These are phyloP conservation scores for Metellina segmentata DNA, from an alignment of 2,888 invertebrate genomes.

Conservation along the genomic window DNA sequence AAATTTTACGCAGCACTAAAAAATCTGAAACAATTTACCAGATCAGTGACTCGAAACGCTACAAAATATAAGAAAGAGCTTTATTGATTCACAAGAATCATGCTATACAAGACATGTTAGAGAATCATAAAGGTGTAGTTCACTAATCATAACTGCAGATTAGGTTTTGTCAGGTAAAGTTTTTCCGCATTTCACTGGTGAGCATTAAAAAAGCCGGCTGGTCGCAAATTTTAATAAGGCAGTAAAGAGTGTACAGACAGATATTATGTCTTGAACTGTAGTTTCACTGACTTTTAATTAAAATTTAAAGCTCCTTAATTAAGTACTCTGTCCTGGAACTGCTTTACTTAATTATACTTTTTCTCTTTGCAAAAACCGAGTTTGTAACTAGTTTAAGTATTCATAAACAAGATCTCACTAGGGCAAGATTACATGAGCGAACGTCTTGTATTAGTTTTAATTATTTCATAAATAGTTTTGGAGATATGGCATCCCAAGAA, in stretches of 20 bases:
- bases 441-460: background rate
- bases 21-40: slow-evolving; percentile 70
- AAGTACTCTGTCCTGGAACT: background rate
- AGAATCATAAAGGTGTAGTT: background rate
- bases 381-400: background rate
- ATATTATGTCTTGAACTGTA: background rate
- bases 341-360: background rate
- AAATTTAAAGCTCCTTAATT: background rate
- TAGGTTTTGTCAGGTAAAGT: background rate
- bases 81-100: background rate
- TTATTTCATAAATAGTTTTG: background rate
- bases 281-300: background rate
- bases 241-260: background rate
- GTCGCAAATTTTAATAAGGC: background rate
- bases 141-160: background rate
- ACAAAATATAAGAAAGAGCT: slow-evolving; percentile 13
- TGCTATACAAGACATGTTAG: background rate
- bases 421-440: background rate
- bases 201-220: background rate
- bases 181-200: background rate
- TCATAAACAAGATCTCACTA: background rate
- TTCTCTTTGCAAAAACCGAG: background rate
- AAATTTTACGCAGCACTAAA: slow-evolving; percentile 67
- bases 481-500: too few relatives aligned
- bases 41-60: slow-evolving; percentile 52